Evolutionary conservation across 2,797 vertebrate genomes (phyloP).

Genomic region (Graptemys geographica): DNA sequence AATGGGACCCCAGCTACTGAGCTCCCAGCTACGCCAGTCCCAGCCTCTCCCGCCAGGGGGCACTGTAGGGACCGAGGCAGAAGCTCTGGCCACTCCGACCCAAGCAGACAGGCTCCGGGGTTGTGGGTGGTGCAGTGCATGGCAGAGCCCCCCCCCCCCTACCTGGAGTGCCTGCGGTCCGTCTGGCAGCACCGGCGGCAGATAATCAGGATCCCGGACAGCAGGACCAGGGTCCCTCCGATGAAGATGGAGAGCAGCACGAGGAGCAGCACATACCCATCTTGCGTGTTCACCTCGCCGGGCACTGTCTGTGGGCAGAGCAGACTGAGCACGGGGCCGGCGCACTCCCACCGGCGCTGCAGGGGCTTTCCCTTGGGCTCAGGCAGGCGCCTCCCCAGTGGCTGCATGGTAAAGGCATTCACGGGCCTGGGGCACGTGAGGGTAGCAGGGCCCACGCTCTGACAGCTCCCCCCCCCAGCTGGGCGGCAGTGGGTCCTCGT

Average conservation of each 20-base stretch:
- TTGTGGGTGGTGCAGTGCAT: too few relatives aligned
- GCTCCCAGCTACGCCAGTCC: background rate
- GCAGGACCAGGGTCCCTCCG: constrained; percentile 89
- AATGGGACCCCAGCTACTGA: too few relatives aligned
- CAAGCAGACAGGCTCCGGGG: background rate
- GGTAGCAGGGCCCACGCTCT: too few relatives aligned
- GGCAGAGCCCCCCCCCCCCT: background rate
- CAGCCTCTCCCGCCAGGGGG: background rate
- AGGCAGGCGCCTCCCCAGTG: background rate
- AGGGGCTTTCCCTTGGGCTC: background rate
- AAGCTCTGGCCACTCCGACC: background rate
- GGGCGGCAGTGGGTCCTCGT: background rate
- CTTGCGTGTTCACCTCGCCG: constrained; percentile 78
- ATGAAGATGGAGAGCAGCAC: constrained; percentile 92
- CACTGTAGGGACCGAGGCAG: too few relatives aligned
- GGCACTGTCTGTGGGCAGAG: constrained; percentile 68
- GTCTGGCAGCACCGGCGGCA: constrained; percentile 89
- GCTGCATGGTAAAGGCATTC: background rate
- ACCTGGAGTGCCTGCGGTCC: constrained; percentile 88
- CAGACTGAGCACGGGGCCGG: background rate
- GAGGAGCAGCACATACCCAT: constrained; percentile 90
- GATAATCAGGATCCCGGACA: constrained; percentile 88
- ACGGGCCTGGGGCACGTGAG: too few relatives aligned
- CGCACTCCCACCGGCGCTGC: too few relatives aligned
- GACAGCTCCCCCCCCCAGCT: background rate